Base-by-base conservation (phyloP, 2,888 invertebrate species). In the Polylopha cassiicola region DNA sequence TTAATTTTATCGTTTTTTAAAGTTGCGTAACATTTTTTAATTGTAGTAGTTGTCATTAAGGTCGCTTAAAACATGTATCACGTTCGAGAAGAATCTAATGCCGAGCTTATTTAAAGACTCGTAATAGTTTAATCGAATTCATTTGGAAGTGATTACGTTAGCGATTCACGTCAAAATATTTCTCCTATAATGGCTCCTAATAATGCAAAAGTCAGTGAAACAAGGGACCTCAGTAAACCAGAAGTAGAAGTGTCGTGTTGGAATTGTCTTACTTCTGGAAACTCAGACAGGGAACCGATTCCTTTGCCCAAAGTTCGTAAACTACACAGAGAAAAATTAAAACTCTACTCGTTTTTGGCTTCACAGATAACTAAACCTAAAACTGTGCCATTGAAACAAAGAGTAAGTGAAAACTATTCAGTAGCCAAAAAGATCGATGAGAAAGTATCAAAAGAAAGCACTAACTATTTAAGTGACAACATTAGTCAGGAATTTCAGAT, bases 291-390 rank as follows among this genome's bases (percentile, higher is more conserved):
- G 23, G 52, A 63, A 39, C 64, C 72, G 22, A 46, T 67, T n/a
- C 51, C 75, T 3, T 55, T 81, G 34, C 51, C 65, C 1, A 65
- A 66, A 55, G 60, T 82, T 20, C 61, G 82, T 4, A 58, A 64
- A 46, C 58, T 69, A 46, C 68, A 72, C 9, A 65, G 78, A 34
- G 50, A 67, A 24, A 75, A 73, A 39, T 69, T 76, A 21, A 80
- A 68, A 47, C 59, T 82, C 1, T 82, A 82, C 53, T 66, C 76
- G 4, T 66, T 79, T 53, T 42, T 82, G 8, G 73, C 68, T 4
- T 66, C 75, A 9, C 76, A 82, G 55, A 46, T 82, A 46, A 59
- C 65, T 0, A 73, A 64, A 43, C 81, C 82, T 6, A 80, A 70
- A 61, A 52, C 68, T 23, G 60, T 82, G 5, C 54, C 82, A 7